Percentiles rank a stretch among this genome's conserved stretches.
These are phyloP conservation scores for Metacarcinus magister DNA, from an alignment of 2,888 invertebrate genomes.

Conservation along the genomic window DNA sequence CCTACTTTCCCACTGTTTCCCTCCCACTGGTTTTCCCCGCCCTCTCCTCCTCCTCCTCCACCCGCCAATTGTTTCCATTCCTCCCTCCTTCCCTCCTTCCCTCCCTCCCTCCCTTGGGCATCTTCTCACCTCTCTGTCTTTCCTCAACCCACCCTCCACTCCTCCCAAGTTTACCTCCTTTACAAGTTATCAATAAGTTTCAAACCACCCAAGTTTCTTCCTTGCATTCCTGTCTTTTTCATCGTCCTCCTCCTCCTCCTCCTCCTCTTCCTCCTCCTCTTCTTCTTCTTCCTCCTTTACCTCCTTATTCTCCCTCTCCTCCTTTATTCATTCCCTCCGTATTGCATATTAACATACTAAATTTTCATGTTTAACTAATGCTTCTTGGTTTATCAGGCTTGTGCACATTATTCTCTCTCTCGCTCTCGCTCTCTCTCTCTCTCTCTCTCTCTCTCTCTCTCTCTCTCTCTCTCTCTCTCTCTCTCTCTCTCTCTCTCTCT, in stretches of 20 bases:
- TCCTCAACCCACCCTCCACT: neutral
- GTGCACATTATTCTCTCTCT: neutral
- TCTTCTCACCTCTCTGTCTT: constrained; percentile 21
- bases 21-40: constrained; percentile 15
- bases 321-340: neutral
- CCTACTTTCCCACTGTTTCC: constrained; percentile 43
- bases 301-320: neutral
- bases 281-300: neutral
- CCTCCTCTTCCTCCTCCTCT: neutral
- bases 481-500: constrained; percentile 44
- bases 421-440: neutral
- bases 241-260: neutral
- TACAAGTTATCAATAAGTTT: constrained; percentile 41
- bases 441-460: neutral
- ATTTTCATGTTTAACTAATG: neutral
- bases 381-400: neutral
- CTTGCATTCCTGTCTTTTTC: neutral
- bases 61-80: neutral
- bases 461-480: constrained; percentile 35
- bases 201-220: neutral
- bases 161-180: constrained; percentile 11
- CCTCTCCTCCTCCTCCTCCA: neutral
- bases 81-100: neutral
- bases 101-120: neutral
- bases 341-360: neutral